Base-by-base conservation (phyloP, 1,140 invertebrate genomes). In the Diorhabda elongata region DNA sequence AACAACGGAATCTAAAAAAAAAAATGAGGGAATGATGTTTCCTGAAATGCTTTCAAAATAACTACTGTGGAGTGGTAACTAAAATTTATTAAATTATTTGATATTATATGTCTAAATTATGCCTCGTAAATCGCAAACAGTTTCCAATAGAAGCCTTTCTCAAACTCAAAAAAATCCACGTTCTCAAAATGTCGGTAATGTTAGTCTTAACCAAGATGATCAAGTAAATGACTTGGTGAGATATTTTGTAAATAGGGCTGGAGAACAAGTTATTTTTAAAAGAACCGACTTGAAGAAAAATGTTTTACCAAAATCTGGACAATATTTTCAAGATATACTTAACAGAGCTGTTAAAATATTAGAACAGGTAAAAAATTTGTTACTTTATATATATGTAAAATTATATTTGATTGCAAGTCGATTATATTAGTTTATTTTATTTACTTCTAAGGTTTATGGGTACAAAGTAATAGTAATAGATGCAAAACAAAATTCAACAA, bases 391-490 rank as follows among this genome's bases (percentile, higher is more conserved):
- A 26, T 26, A 26, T 26, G 26, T 26, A 26, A 26, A 26, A 26
- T 26, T 26, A 26, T 26, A 26, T 26, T 26, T 26, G 26, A 26
- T 26, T 26, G 26, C 26, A 26, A 26, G 26, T 26, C 26, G 26
- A 26, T 26, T 26, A 26, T 26, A 26, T 26, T 26, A 26, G 26
- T 26, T 26, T 26, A 26, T 26, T 26, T 69, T 52, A 68, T 58
- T 64, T 11, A 52, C 11, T 47, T 58, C 41, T 71, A 66, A 78
- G 76, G 72, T 76, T 3, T 78, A 78, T 72, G 76, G 76, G 4
- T 76, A 70, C 44, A 76, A 78, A 64, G 61, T 78, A 42, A 68
- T 76, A 41, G 58, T 76, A 44, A 68, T 67, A 69, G 73, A 77
- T 43, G 62, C 56, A 4, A 42, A 44, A n/a, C 69, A 69, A 66